phyloP scores from a whole-genome alignment of 2,113 vertebrate genomes.

The Apus apus region DNA sequence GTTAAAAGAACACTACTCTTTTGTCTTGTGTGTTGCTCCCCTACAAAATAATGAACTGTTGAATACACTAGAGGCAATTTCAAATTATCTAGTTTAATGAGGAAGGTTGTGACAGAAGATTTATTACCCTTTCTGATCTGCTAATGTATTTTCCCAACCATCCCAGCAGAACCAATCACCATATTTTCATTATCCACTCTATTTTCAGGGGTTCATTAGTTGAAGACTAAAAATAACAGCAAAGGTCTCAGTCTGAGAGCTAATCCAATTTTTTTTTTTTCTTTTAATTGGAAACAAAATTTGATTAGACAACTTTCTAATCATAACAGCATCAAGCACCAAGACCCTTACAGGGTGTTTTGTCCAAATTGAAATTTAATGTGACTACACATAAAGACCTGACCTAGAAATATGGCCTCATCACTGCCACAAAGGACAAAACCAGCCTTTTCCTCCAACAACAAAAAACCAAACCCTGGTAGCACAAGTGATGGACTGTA shows the following conservation, averaged over 20 bases:
- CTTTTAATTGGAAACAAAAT: constrained; percentile 63
- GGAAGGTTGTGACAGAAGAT: constrained; percentile 61
- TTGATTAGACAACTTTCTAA: constrained; percentile 63
- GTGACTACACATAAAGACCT: constrained; percentile 17
- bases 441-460: background rate
- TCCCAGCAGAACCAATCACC: constrained; percentile 53
- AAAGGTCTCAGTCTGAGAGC: constrained; percentile 38
- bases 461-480: background rate
- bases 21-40: constrained; percentile 47
- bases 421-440: background rate
- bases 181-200: constrained; percentile 53
- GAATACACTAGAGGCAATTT: constrained; percentile 72
- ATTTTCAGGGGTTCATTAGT: constrained; percentile 68
- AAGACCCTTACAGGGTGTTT: constrained; percentile 25
- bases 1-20: constrained; percentile 45
- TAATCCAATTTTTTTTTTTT: constrained; percentile 21
- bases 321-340: constrained; percentile 28
- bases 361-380: constrained; percentile 14
- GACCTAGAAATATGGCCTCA: constrained; percentile 35
- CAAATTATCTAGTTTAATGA: constrained; percentile 71
- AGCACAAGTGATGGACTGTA: background rate
- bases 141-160: constrained; percentile 62
- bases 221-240: constrained; percentile 54
- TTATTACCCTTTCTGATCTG: constrained; percentile 66
- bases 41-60: constrained; percentile 69